Conservation (phyloP, 1,140 invertebrate genomes). For the Tetramorium parvispinum region DNA sequence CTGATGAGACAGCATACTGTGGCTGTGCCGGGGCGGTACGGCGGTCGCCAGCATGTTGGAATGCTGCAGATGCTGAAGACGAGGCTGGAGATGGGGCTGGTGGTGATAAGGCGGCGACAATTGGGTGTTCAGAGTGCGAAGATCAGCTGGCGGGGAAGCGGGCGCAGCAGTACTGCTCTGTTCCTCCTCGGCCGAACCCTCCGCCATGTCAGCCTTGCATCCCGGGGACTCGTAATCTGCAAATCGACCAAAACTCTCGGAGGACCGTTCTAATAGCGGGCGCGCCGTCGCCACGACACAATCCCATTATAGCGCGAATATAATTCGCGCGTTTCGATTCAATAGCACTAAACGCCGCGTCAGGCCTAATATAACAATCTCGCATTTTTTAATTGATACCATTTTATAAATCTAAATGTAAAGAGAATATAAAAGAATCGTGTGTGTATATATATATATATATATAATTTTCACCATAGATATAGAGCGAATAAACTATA, state of each 20-base stretch:
- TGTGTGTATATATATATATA: background rate
- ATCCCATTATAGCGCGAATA: slow-evolving; percentile 69
- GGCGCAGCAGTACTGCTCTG: slow-evolving; percentile 85
- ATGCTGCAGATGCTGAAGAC: slow-evolving; percentile 83
- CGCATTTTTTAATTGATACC: background rate
- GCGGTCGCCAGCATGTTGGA: slow-evolving; percentile 85
- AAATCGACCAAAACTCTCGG: slow-evolving; percentile 76
- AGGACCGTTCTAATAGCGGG: slow-evolving; percentile 74
- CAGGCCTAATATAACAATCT: background rate
- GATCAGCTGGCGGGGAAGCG: slow-evolving; percentile 85
- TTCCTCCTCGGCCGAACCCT: slow-evolving; percentile 86
- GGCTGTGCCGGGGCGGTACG: slow-evolving; percentile 83
- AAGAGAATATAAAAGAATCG: background rate
- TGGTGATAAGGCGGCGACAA: slow-evolving; percentile 83
- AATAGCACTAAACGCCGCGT: slow-evolving; percentile 8
- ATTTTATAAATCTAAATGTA: background rate
- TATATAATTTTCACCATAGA: background rate
- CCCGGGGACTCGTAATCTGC: slow-evolving; percentile 84
- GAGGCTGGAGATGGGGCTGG: slow-evolving; percentile 79
- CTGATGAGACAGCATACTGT: slow-evolving; percentile 83
- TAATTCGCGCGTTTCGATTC: slow-evolving; percentile 53
- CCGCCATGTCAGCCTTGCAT: slow-evolving; percentile 86
- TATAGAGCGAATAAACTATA: background rate
- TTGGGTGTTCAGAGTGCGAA: slow-evolving; percentile 84
- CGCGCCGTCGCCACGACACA: slow-evolving; percentile 51